phyloP scores from a whole-genome alignment of 2,113 vertebrate species.

The Catharus minimus region DNA sequence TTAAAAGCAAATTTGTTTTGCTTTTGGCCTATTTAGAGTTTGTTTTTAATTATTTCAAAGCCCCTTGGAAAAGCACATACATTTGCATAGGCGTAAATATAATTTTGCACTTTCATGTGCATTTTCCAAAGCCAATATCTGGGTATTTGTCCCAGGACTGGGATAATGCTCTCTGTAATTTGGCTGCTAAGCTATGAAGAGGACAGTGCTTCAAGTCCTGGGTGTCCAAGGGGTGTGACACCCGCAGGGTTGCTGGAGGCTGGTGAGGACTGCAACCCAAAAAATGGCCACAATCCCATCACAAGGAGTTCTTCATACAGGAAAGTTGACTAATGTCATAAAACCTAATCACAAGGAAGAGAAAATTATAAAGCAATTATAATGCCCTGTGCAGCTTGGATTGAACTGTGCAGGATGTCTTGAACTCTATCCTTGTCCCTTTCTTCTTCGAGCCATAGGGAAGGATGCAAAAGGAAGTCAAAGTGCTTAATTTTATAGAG shows the following conservation, averaged over 20 bases:
- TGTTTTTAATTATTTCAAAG: not conserved
- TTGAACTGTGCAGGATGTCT: not conserved
- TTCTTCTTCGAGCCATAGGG: not conserved
- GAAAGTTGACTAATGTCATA: not conserved
- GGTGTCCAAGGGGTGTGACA: not conserved
- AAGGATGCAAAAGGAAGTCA: not conserved
- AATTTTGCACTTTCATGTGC: rapidly evolving
- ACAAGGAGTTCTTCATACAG: not conserved
- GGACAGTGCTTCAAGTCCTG: not conserved
- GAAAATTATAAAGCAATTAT: not conserved
- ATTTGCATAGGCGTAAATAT: not conserved
- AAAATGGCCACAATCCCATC: not conserved
- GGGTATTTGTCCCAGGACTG: not conserved
- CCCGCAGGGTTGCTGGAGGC: not conserved
- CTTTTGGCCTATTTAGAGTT: not conserved
- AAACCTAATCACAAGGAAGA: not conserved
- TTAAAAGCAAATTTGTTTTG: not conserved
- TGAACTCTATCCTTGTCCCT: not conserved
- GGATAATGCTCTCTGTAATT: not conserved
- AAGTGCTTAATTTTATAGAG: not conserved
- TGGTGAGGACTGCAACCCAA: not conserved
- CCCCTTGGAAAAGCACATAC: not conserved
- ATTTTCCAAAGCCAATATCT: not conserved
- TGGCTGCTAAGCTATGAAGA: not conserved
- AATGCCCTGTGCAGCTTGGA: not conserved